These are phyloP conservation scores for Ladona fulva DNA, from an alignment of 1,140 invertebrate species.

Conservation along the genomic window DNA sequence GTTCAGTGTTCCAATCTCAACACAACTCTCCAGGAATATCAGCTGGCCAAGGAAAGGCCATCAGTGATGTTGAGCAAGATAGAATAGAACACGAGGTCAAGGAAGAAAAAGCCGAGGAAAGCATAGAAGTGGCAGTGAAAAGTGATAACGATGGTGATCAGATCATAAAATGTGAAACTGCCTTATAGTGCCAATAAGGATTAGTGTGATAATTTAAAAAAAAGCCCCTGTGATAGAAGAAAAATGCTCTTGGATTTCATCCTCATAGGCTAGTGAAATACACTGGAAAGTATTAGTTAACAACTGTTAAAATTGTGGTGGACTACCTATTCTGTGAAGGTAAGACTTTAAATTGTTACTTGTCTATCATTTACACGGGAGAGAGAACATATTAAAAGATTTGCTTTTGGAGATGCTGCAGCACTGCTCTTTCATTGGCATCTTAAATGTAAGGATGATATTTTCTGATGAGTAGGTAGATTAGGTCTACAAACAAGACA, in stretches of 20 bases:
- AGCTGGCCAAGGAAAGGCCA: background rate
- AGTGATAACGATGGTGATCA: background rate
- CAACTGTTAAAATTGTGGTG: background rate
- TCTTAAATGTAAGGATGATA: background rate
- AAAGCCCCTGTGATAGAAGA: constrained; percentile 21
- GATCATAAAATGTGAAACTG: constrained; percentile 20
- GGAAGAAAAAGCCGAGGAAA: background rate
- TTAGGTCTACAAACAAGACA: background rate
- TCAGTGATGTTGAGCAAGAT: constrained; percentile 25
- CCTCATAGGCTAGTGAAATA: constrained; percentile 1
- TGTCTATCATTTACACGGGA: background rate
- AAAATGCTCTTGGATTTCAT: background rate
- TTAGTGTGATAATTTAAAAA: constrained; percentile 14
- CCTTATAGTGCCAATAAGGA: constrained; percentile 22
- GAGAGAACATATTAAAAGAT: background rate
- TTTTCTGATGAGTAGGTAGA: background rate
- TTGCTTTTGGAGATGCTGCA: background rate
- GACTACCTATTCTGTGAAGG: background rate
- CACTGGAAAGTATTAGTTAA: constrained; percentile 2
- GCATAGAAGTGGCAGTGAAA: constrained; percentile 15
- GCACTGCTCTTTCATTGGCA: background rate
- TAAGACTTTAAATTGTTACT: background rate
- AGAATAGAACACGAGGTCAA: constrained; percentile 11
- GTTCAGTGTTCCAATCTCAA: constrained; percentile 21
- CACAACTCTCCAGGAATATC: background rate